Evolutionary conservation across 2,888 invertebrate species (phyloP).

Genomic region (Hemithea aestivaria): DNA sequence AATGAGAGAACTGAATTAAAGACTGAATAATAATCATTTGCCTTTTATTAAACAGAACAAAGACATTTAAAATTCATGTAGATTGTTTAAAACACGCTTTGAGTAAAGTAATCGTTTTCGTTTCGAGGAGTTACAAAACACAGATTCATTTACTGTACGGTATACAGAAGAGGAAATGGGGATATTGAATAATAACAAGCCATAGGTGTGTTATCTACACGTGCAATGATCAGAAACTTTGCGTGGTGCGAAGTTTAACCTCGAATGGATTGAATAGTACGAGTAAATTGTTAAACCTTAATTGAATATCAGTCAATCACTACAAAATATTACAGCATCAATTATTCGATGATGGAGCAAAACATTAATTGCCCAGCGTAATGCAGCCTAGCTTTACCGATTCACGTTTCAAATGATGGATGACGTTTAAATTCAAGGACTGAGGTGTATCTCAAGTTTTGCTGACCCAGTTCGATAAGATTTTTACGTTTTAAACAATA

Average conservation of each 20-base stretch:
- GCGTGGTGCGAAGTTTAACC: neutral
- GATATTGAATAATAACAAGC: no score
- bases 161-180: no score
- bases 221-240: no score
- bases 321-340: constrained; percentile 40
- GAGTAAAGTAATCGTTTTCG: no score
- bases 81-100: no score
- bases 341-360: constrained; percentile 39
- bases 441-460: constrained; percentile 1
- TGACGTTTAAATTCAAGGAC: neutral
- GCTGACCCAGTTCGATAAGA: constrained; percentile 13
- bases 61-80: no score
- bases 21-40: no score
- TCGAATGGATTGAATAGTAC: constrained; percentile 4
- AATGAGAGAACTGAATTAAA: no score
- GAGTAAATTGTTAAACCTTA: constrained; percentile 22
- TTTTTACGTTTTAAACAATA: constrained; percentile 10
- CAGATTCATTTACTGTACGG: no score
- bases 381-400: constrained; percentile 23
- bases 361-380: constrained; percentile 40
- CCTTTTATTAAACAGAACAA: no score
- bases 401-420: constrained; percentile 1
- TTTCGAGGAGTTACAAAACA: no score
- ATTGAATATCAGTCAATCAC: constrained; percentile 37
- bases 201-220: no score